Evolutionary conservation across 1,140 invertebrate genomes (phyloP), one percentile per base, ranked within the genome.

Genomic region (Dreissena rostriformis): DNA sequence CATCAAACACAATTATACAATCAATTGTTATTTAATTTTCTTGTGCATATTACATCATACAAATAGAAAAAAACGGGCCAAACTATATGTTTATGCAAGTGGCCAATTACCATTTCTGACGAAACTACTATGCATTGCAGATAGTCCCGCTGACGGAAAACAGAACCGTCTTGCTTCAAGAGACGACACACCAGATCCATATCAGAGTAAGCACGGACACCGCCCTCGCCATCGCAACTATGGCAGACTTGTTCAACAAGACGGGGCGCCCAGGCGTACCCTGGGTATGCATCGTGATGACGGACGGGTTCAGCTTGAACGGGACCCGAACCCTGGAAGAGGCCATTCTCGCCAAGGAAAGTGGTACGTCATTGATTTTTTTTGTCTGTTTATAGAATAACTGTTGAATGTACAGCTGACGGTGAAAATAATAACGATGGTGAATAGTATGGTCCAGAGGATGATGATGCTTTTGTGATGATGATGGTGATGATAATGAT

Each of bases 231-330:
- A 78, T 86, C 0, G 28, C 15, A 22, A 77, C 61, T 65, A 79
- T 72, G 61, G 80, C 15, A 15, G 15, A 79, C 51, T 52, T 83
- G 15, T 76, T 77, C 24, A 17, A 29, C 0, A 17, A 57, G 0
- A 26, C 71, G 1, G 82, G 74, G 15, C 51, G 86, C 22, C 29
- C n/a, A 11, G 52, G 74, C 24, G 81, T 88, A 26, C 80, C 81
- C 0, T 81, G 77, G 53, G 67, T 86, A 0, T 83, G 73, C 24
- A 85, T 88, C 12, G 82, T 88, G 19, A 86, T 88, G 22, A 88
- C 87, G 8, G 87, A 88, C 24, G 85, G 87, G 15, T 10, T 67
- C 10, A 81, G 78, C 28, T 82, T 79, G n/a, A 22, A 81, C n/a
- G 73, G 78, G 14, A 5, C 7, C 5, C 39, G 26, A 61, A 85